phyloP scores from a whole-genome alignment of 1,140 invertebrate species.

The Forficula auricularia region DNA sequence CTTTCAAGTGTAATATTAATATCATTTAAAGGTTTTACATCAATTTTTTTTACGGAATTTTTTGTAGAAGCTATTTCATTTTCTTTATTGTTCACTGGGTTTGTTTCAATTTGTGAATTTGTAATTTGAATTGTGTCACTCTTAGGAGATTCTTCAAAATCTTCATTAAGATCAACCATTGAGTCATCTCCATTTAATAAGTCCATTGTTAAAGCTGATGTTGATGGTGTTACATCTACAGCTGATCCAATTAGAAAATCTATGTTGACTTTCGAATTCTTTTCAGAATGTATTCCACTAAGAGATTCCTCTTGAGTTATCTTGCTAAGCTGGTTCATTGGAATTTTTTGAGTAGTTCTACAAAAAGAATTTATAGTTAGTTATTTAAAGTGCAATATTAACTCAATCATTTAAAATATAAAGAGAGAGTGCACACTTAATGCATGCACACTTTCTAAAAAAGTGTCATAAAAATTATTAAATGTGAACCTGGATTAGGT shows the following conservation, averaged over 20 bases:
- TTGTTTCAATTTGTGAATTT: slow-evolving; percentile 8
- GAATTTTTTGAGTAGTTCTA: slow-evolving; percentile 42
- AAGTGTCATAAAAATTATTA: too few species aligned
- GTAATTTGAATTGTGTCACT: not conserved
- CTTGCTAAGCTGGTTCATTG: slow-evolving; percentile 46
- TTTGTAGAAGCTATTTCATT: slow-evolving; percentile 6
- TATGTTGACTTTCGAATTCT: slow-evolving; percentile 5
- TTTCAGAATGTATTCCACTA: not conserved
- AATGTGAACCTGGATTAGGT: too few species aligned
- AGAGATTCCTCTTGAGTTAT: slow-evolving; percentile 11
- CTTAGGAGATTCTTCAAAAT: not conserved
- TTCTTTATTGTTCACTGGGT: slow-evolving; percentile 6
- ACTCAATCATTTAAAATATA: too few species aligned
- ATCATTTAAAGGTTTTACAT: slow-evolving; percentile 43
- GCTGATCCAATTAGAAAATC: slow-evolving; percentile 9
- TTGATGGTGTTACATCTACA: not conserved
- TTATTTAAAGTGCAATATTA: too few species aligned
- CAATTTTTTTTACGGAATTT: slow-evolving; percentile 10
- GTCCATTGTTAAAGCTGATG: slow-evolving; percentile 2
- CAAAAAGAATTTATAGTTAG: slow-evolving; percentile 19
- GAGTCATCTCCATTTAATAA: slow-evolving; percentile 28
- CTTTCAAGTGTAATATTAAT: slow-evolving; percentile 54
- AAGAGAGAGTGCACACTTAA: too few species aligned
- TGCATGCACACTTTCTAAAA: too few species aligned
- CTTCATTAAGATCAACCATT: slow-evolving; percentile 33